Percentiles rank a stretch among this genome's conserved stretches.
These are phyloP conservation scores for Cryptoleucopteryx plumbea DNA, from an alignment of 2,113 vertebrate genomes.

Conservation along the genomic window DNA sequence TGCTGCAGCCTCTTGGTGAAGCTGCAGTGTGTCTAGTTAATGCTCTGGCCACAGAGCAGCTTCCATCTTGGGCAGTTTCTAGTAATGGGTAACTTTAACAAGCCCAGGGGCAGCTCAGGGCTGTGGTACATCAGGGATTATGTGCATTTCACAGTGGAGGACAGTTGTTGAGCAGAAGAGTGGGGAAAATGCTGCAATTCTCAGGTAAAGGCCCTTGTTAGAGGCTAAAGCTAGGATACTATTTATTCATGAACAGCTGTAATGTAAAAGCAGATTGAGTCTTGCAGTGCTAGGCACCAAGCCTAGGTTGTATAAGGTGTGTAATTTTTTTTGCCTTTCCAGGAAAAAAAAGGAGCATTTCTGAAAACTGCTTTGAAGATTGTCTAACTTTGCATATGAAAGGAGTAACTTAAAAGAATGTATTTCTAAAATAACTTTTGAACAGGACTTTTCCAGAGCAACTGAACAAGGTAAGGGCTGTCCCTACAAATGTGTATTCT, in stretches of 20 bases:
- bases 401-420: background rate
- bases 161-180: too few relatives aligned
- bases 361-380: background rate
- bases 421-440: background rate
- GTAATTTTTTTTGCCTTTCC: background rate
- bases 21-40: rapidly evolving
- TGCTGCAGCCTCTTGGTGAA: background rate
- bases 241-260: rapidly evolving
- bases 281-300: background rate
- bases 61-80: background rate
- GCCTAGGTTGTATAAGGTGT: rapidly evolving
- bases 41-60: background rate
- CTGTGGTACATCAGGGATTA: background rate
- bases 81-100: background rate
- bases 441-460: background rate
- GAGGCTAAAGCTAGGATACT: background rate
- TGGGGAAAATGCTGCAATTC: background rate
- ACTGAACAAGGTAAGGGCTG: rapidly evolving
- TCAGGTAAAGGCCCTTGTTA: background rate
- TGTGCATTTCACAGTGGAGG: rapidly evolving
- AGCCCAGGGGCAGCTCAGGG: rapidly evolving
- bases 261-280: background rate
- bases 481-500: rapidly evolving
- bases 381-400: rapidly evolving
- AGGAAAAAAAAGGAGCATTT: background rate